These are phyloP conservation scores for Prunella strophiata DNA, from an alignment of 2,797 vertebrate species.

Conservation along the genomic window DNA sequence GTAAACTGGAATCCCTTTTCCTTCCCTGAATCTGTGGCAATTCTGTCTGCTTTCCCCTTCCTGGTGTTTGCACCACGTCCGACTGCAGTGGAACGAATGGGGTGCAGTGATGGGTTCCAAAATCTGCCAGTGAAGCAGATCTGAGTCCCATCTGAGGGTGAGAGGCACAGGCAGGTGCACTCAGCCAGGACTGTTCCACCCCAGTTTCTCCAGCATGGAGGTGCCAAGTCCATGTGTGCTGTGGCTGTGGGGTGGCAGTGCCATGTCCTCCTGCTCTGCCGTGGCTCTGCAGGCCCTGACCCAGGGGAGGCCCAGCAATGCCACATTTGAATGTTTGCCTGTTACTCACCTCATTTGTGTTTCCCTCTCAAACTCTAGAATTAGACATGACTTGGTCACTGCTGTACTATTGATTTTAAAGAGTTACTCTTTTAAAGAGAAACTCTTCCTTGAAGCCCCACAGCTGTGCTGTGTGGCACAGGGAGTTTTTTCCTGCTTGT, in stretches of 20 bases:
- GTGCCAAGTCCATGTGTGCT: background rate
- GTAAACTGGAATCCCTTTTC: background rate
- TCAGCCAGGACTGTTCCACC: background rate
- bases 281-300: background rate
- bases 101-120: background rate
- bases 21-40: background rate
- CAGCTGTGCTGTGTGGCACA: background rate
- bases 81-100: background rate
- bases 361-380: background rate
- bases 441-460: background rate
- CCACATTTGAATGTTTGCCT: background rate
- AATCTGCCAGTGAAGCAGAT: background rate
- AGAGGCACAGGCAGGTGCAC: background rate
- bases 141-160: background rate
- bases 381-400: background rate
- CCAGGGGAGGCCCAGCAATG: background rate
- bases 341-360: background rate
- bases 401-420: background rate
- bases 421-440: background rate
- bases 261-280: fast-evolving
- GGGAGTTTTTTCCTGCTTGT: background rate
- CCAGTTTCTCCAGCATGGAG: background rate
- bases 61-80: fast-evolving
- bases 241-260: background rate
- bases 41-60: background rate